Conservation (phyloP, 2,888 invertebrate genomes). For the Megamerina dolium region DNA sequence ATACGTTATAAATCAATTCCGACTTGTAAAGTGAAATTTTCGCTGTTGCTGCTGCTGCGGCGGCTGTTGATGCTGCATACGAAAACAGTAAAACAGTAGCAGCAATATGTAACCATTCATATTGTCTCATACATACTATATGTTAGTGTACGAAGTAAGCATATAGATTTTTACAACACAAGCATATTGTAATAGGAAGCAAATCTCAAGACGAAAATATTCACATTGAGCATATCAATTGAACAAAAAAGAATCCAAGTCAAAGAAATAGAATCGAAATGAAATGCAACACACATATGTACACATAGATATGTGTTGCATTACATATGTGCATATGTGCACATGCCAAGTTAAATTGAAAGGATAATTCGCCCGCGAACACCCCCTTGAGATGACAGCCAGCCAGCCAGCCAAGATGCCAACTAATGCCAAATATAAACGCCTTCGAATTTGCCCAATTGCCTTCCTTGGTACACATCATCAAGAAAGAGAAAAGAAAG, state of each 20-base stretch:
- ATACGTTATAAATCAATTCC: constrained; percentile 43
- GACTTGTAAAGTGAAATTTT: constrained; percentile 19
- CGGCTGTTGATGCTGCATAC: constrained; percentile 19
- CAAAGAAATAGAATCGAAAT: not conserved
- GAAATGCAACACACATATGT: not conserved
- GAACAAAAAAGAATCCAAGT: not conserved
- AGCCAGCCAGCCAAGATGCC: constrained; percentile 7
- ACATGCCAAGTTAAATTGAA: constrained; percentile 48
- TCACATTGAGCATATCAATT: not conserved
- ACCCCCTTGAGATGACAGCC: constrained; percentile 37
- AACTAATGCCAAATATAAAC: constrained; percentile 28
- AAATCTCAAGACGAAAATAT: constrained; percentile 37
- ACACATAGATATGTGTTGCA: too few species aligned
- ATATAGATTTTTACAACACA: not conserved
- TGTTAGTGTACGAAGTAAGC: too few species aligned
- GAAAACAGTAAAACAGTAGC: constrained; percentile 19
- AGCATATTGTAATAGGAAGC: constrained; percentile 6
- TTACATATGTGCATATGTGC: constrained; percentile 10
- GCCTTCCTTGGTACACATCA: too few species aligned
- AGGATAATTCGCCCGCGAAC: constrained; percentile 49
- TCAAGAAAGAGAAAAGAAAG: too few species aligned
- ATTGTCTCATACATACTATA: too few species aligned
- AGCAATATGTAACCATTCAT: too few species aligned
- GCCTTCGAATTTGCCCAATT: constrained; percentile 46
- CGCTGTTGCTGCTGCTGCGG: constrained; percentile 11